Percentiles rank a stretch among this genome's conserved stretches.
Evolutionary conservation across 2,888 invertebrate species (phyloP).

Genomic region (Selenia dentaria): DNA sequence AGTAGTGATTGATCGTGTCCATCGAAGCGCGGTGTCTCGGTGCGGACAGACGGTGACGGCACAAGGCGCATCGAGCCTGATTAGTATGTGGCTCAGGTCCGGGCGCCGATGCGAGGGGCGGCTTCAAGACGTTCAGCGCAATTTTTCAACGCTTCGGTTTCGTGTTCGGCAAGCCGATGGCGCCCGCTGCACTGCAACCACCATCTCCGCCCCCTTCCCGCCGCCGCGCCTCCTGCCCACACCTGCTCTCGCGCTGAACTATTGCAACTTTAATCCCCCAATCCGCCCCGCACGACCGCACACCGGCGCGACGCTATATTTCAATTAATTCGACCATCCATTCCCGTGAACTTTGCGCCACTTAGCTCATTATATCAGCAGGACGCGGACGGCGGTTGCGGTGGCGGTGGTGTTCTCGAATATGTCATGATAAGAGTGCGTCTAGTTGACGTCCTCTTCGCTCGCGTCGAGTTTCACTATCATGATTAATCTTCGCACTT

Average conservation of each 20-base stretch:
- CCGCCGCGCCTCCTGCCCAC: conserved; percentile 41
- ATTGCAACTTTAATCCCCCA: conserved; percentile 79
- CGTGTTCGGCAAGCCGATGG: conserved; percentile 74
- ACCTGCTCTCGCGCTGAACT: conserved; percentile 68
- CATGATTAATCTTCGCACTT: conserved; percentile 1
- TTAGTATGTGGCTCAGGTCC: conserved; percentile 75
- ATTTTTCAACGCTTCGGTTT: conserved; percentile 78
- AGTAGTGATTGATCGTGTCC: conserved; percentile 25
- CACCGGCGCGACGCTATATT: conserved; percentile 76
- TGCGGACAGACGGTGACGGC: conserved; percentile 34
- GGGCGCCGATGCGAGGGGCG: conserved; percentile 62
- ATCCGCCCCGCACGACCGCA: conserved; percentile 73
- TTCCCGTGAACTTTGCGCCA: conserved; percentile 66
- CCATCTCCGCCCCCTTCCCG: conserved; percentile 29
- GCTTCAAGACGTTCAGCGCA: conserved; percentile 74
- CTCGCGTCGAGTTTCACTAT: neutral
- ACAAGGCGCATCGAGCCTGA: conserved; percentile 48
- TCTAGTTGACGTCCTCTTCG: conserved; percentile 42
- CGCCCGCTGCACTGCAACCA: conserved; percentile 56
- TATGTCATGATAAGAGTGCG: conserved; percentile 42
- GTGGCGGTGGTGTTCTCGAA: too few relatives aligned
- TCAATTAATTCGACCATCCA: conserved; percentile 80
- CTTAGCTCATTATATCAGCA: conserved; percentile 63
- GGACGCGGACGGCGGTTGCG: conserved; percentile 20
- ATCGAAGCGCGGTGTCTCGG: conserved; percentile 14